Base-by-base conservation (phyloP, 2,888 invertebrate genomes). In the Chrysolina americana region DNA sequence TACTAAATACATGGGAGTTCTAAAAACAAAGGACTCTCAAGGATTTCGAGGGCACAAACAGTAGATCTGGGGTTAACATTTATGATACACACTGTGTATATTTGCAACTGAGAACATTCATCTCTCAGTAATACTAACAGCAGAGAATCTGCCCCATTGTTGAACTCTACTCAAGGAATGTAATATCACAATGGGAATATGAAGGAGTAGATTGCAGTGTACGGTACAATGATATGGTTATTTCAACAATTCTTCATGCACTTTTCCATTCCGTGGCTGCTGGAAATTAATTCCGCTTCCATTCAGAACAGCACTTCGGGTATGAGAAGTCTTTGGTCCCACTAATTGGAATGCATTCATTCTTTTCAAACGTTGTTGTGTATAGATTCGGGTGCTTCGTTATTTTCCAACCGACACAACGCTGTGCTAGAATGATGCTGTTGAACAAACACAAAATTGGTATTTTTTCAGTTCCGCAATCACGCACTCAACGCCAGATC, bases 331-430 rank as follows among this genome's bases (percentile, higher is more conserved):
- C 59, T 59, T 59, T 59, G 59, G 59, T n/a, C 36, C 23, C 59
- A 59, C 59, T 59, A 59, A 59, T 59, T 59, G 59, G 59, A 36
- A 59, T 28, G 23, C 59, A 59, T 59, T 59, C 59, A 28, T 28
- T 59, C 59, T 59, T 59, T 59, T 59, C 59, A 59, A 59, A 59
- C 59, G 28, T 59, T 59, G 59, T 59, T 59, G 59, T 56, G 23
- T 53, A 53, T 53, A 11, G 53, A 53, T 53, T 53, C 53, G 19
- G 17, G 53, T 36, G 59, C 59, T 59, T 59, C 59, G 59, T 59
- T 59, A 59, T 59, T 59, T 59, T 59, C 10, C 28, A 59, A 36
- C 59, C n/a, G n/a, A n/a, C 59, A 15, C 59, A 5, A 59, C n/a
- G 36, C 28, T 15, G 3, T 6, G 10, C 44, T 44, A 53, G 17